These are phyloP conservation scores for Malthinus flaveolus DNA, from an alignment of 2,888 invertebrate species.

Conservation along the genomic window DNA sequence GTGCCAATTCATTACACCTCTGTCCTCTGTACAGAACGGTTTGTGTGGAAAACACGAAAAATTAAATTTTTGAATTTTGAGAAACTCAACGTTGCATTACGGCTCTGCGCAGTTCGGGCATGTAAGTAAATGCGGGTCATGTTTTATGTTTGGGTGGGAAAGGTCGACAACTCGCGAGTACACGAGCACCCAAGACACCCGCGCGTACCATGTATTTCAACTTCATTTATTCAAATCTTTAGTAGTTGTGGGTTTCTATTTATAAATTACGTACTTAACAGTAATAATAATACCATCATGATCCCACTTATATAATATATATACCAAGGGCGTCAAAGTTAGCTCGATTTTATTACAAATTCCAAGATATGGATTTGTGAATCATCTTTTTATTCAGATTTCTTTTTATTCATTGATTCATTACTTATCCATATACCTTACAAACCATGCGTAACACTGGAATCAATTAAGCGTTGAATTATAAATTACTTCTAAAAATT, in stretches of 20 bases:
- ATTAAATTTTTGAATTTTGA: not conserved
- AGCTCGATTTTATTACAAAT: not conserved
- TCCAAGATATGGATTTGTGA: not conserved
- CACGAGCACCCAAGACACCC: conserved; percentile 9
- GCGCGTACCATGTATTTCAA: not conserved
- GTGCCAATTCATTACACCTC: no score
- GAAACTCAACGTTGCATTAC: not conserved
- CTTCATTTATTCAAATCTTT: conserved; percentile 2
- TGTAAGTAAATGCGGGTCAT: conserved; percentile 24
- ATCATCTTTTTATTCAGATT: not conserved
- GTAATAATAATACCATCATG: not conserved
- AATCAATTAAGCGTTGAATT: no score
- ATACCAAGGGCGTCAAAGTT: not conserved
- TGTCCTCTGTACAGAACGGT: no score
- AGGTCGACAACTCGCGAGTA: conserved; percentile 24
- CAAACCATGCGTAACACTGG: no score
- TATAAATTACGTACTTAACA: not conserved
- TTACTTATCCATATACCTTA: no score
- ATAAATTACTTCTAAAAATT: no score
- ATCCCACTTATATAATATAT: conserved; percentile 4
- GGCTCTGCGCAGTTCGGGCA: conserved; percentile 7
- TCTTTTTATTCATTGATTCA: not conserved
- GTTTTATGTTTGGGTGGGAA: conserved; percentile 26
- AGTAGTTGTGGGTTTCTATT: conserved; percentile 8
- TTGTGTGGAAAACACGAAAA: no score